Evolutionary conservation across 2,113 vertebrate species (phyloP), one percentile per base, ranked within the genome.

Genomic region (Podilymbus podiceps): DNA sequence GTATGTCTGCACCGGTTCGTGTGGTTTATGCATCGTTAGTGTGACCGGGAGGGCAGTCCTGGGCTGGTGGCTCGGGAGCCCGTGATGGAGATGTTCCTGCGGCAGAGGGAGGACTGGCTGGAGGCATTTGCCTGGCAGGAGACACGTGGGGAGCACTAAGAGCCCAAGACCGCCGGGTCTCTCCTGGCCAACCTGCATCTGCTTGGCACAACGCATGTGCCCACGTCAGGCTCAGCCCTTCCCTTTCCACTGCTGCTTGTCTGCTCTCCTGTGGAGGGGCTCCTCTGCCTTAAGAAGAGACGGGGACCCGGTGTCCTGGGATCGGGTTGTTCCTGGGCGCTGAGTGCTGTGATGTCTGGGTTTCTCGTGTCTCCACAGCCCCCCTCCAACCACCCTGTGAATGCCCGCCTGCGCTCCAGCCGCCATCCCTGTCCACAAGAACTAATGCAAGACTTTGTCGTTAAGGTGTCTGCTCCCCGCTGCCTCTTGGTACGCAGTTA

Each of bases 261-360:
- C 77, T 28, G 49, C 40, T 23, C 20, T 30, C 50, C 40, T 35
- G 40, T 0, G 3, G 11, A 10, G 24, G 25, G 38, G 38, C 25
- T 73, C 49, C 40, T 31, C 33, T 8, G 58, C 49, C 15, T 27
- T 27, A 33, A 9, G 30, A 11, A 18, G 25, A 25, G 56, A 22
- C 1, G 0, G 50, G 47, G 50, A 64, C 50, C 22, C 11, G 22
- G 10, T 2, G 28, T 33, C 47, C 16, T 1, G 4, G 46, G n/a
- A 52, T 3, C 22, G 44, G 33, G 14, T 24, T 46, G 38, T 20
- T 30, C 56, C 68, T 35, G 69, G 40, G 40, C 40, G 4, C 31
- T 4, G 22, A 3, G 27, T 5, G 33, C 69, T 38, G 38, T 12
- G 25, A 46, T 6, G 1, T 10, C 47, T 4, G 16, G 31, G 31